Percentiles rank a stretch among this genome's conserved stretches.
These are phyloP conservation scores for Schizopygopsis malacanthus DNA, from an alignment of 2,797 vertebrate genomes.

Conservation along the genomic window DNA sequence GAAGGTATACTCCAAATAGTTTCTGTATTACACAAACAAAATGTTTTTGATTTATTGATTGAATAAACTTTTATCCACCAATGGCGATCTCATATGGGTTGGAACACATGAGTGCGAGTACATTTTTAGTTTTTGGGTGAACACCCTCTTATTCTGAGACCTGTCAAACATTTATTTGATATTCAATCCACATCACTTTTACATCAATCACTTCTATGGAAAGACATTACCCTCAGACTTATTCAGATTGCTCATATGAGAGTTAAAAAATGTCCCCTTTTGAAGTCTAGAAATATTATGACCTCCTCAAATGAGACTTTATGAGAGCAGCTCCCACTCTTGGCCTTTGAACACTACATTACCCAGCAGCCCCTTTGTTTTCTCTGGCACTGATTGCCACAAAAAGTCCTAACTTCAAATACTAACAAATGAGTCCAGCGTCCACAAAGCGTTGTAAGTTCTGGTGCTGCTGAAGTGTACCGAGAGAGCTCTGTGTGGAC, in stretches of 20 bases:
- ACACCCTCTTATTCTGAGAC: background rate
- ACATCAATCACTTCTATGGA: conserved; percentile 8
- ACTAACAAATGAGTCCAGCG: conserved; percentile 29
- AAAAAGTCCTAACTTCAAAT: conserved; percentile 19
- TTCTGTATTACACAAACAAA: too few species aligned
- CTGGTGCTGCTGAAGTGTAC: background rate
- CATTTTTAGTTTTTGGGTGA: background rate
- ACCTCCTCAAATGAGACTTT: conserved; percentile 43
- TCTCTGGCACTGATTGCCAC: conserved; percentile 26
- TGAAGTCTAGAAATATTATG: conserved; percentile 10
- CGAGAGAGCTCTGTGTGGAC: background rate
- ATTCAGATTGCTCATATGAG: conserved; percentile 2
- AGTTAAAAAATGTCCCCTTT: conserved; percentile 8
- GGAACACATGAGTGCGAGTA: background rate
- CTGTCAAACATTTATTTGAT: conserved; percentile 9
- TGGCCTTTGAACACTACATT: conserved; percentile 38
- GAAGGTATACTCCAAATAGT: background rate
- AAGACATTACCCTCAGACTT: background rate
- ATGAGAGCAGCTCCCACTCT: conserved; percentile 33
- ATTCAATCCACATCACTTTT: conserved; percentile 12
- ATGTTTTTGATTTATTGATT: too few species aligned
- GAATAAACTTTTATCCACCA: background rate
- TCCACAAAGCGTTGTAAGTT: conserved; percentile 31
- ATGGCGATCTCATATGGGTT: background rate
- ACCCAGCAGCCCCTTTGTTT: conserved; percentile 38